phyloP scores from a whole-genome alignment of 2,113 vertebrate genomes.

The Baryphthengus martii region DNA sequence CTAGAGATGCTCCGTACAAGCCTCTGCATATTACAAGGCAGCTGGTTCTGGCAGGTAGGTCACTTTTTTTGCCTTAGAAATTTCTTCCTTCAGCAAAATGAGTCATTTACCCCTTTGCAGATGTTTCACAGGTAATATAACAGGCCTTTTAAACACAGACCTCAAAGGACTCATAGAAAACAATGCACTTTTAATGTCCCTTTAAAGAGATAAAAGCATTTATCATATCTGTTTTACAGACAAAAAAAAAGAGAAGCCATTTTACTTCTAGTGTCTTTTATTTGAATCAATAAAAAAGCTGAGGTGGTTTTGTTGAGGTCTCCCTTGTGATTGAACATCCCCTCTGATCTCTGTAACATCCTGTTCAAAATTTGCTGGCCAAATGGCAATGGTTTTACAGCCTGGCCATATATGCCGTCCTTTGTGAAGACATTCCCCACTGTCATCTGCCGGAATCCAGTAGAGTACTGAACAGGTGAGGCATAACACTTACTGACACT shows the following conservation, averaged over 20 bases:
- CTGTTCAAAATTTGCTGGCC: neutral
- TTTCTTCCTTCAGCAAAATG: neutral
- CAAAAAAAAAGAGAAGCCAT: neutral
- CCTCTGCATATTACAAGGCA: slow-evolving; percentile 87
- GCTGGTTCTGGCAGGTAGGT: slow-evolving; percentile 96
- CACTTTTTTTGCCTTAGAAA: neutral
- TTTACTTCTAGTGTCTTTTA: neutral
- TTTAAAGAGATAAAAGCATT: neutral
- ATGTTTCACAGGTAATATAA: neutral
- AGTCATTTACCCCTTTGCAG: neutral
- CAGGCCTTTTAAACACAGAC: neutral
- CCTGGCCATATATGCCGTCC: neutral
- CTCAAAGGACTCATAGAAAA: neutral
- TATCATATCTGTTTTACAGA: neutral
- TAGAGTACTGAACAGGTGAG: neutral
- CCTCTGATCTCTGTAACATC: neutral
- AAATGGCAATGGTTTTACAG: neutral
- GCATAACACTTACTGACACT: neutral
- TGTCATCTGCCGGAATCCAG: neutral
- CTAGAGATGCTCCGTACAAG: slow-evolving; percentile 86
- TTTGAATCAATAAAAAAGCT: neutral
- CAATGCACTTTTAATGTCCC: neutral
- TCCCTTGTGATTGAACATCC: neutral
- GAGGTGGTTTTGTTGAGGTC: neutral
- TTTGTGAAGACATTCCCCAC: neutral